Base-by-base conservation (phyloP, 1,140 invertebrate genomes). In the Frieseomelitta varia region DNA sequence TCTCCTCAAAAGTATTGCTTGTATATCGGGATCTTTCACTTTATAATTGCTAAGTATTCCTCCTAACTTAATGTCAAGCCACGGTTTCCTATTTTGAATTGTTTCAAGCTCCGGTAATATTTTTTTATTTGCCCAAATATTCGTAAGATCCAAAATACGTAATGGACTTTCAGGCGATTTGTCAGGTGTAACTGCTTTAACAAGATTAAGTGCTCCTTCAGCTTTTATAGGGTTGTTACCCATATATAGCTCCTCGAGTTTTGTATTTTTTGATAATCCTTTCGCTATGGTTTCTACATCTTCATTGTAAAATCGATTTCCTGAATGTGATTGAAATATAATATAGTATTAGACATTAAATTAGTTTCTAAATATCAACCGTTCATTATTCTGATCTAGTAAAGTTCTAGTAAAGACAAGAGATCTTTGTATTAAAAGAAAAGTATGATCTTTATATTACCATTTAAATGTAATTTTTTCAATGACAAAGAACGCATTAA, bases 1-100 rank as follows among this genome's bases (percentile, higher is more conserved):
- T 89, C 95, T 89, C 77, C 93, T 92, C 19, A 95, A 92, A 72
- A 94, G 89, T 77, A 96, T 86, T 87, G 92, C 92, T 34, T 82
- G 89, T 24, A 90, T 58, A 87, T 96, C 87, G 17, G 95, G 95
- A 12, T 93, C 95, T n/a, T 88, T 53, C 12, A 95, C 85, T 63
- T 82, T 88, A 73, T 94, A 95, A 90, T 95, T 94, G 74, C 93
- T 90, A 11, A 95, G 79, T 87, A 95, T 93, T 10, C 95, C 94
- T 65, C 92, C 93, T 67, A 95, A 91, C 53, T 87, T 94, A 24
- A 96, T 81, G 17, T 65, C 85, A 65, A 95, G 87, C 73, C 91
- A 81, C 14, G 92, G 88, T 88, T 91, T 91, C 39, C 58, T 65
- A 81, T 88, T 79, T 86, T 89, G 61, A 71, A 93, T 88, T 51